Percentiles rank a stretch among this genome's conserved stretches.
Conservation (phyloP, 1,140 invertebrate genomes). For the Drosophila kurseongensis region DNA sequence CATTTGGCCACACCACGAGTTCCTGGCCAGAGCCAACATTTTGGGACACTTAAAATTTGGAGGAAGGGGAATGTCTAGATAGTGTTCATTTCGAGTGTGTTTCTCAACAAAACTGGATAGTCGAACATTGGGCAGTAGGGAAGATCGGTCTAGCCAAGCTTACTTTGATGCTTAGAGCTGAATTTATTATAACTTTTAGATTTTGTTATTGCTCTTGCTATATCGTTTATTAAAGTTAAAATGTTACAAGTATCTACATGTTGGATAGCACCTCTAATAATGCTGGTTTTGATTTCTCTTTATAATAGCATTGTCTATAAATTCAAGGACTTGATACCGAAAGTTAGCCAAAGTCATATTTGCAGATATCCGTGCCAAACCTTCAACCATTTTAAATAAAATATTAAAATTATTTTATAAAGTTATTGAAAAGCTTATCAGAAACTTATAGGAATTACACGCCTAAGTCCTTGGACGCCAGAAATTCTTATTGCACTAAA, state of each 20-base stretch:
- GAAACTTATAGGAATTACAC: conserved; percentile 79
- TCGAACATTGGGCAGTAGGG: neutral
- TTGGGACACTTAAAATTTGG: conserved; percentile 20
- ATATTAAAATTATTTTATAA: neutral
- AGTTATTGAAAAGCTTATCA: neutral
- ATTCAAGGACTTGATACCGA: conserved; percentile 49
- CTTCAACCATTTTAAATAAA: neutral
- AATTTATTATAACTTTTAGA: too few species aligned
- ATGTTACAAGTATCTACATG: too few species aligned
- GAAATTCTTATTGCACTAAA: conserved; percentile 54
- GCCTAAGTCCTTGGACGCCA: conserved; percentile 64
- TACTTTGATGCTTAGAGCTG: neutral
- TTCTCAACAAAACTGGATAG: neutral
- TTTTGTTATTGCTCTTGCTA: too few species aligned
- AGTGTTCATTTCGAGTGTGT: conserved; percentile 2
- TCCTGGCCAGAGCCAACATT: conserved; percentile 43
- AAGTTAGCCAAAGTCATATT: conserved; percentile 59
- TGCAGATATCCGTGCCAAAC: conserved; percentile 1
- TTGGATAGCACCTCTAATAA: too few species aligned
- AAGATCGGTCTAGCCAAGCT: too few species aligned
- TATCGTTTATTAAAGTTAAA: too few species aligned
- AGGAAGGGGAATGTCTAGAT: neutral
- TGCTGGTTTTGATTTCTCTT: too few species aligned
- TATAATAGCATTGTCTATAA: conserved; percentile 27
- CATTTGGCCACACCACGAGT: conserved; percentile 3